Evolutionary conservation across 1,140 invertebrate species (phyloP).

Genomic region (Drosophila pandora): DNA sequence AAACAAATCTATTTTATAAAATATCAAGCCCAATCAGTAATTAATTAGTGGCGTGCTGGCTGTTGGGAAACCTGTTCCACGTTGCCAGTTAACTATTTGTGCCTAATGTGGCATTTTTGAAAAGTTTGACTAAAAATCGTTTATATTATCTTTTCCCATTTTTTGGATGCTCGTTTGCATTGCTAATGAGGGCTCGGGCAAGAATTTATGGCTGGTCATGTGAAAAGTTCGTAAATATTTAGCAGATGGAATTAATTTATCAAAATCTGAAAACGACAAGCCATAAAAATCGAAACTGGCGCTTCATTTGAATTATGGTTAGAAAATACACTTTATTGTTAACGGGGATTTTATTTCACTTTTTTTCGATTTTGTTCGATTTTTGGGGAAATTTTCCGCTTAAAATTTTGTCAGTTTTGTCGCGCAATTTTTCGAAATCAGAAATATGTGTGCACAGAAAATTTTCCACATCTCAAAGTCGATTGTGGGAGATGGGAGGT

Average conservation of each 20-base stretch:
- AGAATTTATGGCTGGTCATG: constrained; percentile 37
- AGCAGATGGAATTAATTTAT: constrained; percentile 48
- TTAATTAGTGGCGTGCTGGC: constrained; percentile 25
- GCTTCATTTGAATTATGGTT: constrained; percentile 22
- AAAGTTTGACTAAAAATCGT: constrained; percentile 39
- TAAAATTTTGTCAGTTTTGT: constrained; percentile 42
- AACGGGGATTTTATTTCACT: not conserved
- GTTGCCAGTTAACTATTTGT: constrained; percentile 22
- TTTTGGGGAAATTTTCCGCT: constrained; percentile 61
- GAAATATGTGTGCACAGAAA: constrained; percentile 6
- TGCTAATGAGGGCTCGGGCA: constrained; percentile 43
- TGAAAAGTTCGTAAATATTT: constrained; percentile 55
- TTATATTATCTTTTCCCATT: constrained; percentile 12
- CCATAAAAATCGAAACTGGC: constrained; percentile 19
- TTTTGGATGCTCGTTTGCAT: constrained; percentile 50
- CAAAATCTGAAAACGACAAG: constrained; percentile 28
- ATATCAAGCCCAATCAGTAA: constrained; percentile 26
- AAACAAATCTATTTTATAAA: constrained; percentile 20
- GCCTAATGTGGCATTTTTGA: constrained; percentile 50
- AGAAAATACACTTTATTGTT: constrained; percentile 11
- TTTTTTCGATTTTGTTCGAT: not conserved
- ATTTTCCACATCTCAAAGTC: constrained; percentile 28
- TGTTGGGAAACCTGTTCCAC: constrained; percentile 40
- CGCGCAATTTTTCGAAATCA: constrained; percentile 62
- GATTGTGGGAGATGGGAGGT: not conserved